These are phyloP conservation scores for Drosophila pseudoananassae DNA, from an alignment of 1,140 invertebrate species.

Conservation along the genomic window DNA sequence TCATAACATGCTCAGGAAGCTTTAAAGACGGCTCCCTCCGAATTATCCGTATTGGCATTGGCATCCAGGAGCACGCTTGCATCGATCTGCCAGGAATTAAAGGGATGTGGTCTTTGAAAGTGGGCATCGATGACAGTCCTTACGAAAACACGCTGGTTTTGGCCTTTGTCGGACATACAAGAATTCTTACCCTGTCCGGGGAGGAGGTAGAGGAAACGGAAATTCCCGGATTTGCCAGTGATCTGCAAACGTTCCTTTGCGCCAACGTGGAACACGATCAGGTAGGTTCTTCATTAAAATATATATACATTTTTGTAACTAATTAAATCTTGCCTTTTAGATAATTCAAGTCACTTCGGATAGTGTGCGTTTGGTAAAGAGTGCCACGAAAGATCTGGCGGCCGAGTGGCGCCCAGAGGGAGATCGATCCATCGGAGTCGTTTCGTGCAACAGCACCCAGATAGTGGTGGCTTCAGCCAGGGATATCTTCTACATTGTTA, in stretches of 20 bases:
- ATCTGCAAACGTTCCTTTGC: constrained; percentile 96
- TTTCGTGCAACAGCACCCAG: constrained; percentile 93
- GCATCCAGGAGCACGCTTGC: constrained; percentile 98
- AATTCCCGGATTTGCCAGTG: constrained; percentile 93
- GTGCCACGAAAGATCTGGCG: constrained; percentile 88
- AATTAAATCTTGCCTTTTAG: constrained; percentile 17
- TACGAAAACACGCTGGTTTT: constrained; percentile 95
- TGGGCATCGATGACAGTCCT: constrained; percentile 86
- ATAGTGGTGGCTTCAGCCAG: constrained; percentile 95
- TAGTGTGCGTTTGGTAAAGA: constrained; percentile 89
- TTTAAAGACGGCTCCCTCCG: constrained; percentile 98
- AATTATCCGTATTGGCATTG: constrained; percentile 98
- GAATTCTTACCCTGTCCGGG: constrained; percentile 93
- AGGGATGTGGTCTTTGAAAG: constrained; percentile 97
- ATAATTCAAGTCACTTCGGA: constrained; percentile 89
- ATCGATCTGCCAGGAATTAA: constrained; percentile 99
- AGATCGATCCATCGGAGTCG: constrained; percentile 93
- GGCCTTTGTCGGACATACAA: constrained; percentile 97
- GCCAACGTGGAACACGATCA: constrained; percentile 94
- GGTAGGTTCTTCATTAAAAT: constrained; percentile 85
- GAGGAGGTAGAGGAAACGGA: constrained; percentile 99
- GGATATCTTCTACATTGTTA: constrained; percentile 95
- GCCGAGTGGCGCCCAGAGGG: constrained; percentile 92
- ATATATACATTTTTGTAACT: too few species aligned
- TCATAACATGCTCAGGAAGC: constrained; percentile 98